These are phyloP conservation scores for Paguma larvata DNA, from an alignment of 2,797 vertebrate genomes.

Conservation along the genomic window DNA sequence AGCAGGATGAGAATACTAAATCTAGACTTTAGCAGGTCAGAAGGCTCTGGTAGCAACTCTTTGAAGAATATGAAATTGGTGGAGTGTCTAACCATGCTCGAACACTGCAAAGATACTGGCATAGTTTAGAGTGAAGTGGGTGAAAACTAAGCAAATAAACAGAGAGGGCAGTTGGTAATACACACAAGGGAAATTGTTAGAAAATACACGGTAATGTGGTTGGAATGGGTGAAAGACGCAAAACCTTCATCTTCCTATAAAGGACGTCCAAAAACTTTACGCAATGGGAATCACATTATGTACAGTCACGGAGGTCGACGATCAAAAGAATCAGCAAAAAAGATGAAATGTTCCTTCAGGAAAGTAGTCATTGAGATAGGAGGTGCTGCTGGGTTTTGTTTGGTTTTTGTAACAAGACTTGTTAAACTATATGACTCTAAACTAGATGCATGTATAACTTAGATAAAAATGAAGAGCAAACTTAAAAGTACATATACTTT, in stretches of 20 bases:
- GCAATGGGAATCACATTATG: neutral
- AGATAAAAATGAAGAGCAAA: neutral
- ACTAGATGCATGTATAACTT: neutral
- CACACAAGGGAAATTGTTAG: neutral
- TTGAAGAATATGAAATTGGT: neutral
- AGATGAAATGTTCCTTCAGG: neutral
- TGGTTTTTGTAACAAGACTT: neutral
- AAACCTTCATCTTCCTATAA: neutral
- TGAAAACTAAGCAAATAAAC: conserved; percentile 31
- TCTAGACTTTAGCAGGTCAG: neutral
- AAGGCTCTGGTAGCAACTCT: neutral
- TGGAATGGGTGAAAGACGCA: neutral
- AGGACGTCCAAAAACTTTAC: neutral
- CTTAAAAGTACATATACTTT: neutral
- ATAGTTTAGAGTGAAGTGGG: neutral
- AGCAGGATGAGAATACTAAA: neutral
- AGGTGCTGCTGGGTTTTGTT: neutral
- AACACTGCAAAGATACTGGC: neutral
- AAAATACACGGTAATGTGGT: neutral
- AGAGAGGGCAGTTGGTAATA: neutral
- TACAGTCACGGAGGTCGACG: neutral
- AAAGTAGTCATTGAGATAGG: neutral
- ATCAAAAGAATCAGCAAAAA: neutral
- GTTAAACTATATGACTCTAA: conserved; percentile 11
- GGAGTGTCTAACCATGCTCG: neutral